Evolutionary conservation across 92 coral and sea anemone genomes (phyloP), one percentile per base, ranked within the genome.

Genomic region (Blastomussa wellsi): DNA sequence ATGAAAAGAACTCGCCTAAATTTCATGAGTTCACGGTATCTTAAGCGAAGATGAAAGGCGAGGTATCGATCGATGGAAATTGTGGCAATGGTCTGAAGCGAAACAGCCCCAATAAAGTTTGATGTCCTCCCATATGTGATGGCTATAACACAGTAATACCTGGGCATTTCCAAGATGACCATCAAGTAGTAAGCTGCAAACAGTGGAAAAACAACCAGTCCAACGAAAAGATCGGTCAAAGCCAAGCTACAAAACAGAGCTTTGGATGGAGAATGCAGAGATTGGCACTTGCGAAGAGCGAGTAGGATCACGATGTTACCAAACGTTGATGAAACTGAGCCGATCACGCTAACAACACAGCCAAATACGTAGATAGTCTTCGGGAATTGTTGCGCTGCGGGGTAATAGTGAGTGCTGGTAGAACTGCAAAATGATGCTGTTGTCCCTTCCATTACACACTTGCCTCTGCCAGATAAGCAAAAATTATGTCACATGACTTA

Each of bases 21-120:
- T 26, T 19, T 73, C 78, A 73, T 20, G 55, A 73, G 29, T 12
- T n/a, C 78, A 10, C 55, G 78, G 57, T 73, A 73, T 73, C 78
- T 73, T 36, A 41, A 42, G 78, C 78, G 78, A 44, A 73, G 78
- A 41, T n/a, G 78, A 73, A 73, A 73, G 33, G 78, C 78, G 33
- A 73, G 78, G 44, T 24, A 73, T 73, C 78, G 31, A 26, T 73
- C 78, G 44, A 44, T 44, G 55, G 78, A 55, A 73, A 73, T 73
- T 41, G 78, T 73, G 26, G 53, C 24, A 13, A 73, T 73, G 4
- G 78, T 73, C 5, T 5, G 20, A 73, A 73, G 78, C 1, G 78
- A 41, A 22, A 26, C 78, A 19, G 57, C 26, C 5, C 33, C 55
- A 42, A 41, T 28, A 26, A 73, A 72, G 28, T 35, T 41, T 1